Base-by-base conservation (phyloP, 2,797 vertebrate genomes). In the Karalla daura region DNA sequence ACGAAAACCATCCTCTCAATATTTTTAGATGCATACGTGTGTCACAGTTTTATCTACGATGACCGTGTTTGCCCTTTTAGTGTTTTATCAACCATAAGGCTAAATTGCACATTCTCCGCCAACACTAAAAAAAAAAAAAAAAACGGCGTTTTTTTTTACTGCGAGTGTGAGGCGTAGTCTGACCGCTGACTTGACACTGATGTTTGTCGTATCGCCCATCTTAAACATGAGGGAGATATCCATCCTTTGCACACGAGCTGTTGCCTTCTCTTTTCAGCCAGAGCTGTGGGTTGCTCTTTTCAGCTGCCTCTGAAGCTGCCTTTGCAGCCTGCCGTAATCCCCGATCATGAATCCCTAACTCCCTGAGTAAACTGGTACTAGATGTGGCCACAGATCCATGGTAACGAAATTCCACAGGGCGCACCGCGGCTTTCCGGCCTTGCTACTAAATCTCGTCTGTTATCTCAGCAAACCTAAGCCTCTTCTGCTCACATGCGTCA, bases 341-440 rank as follows among this genome's bases (percentile, higher is more conserved):
- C 77, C 35, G 45, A 82, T 84, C 80, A 81, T 79, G 80, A 84
- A 88, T 85, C 76, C 64, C 84, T 62, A 78, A 80, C 76, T 86
- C 84, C 70, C 79, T 81, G 63, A 89, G 78, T 87, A 84, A 86
- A 87, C 86, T 84, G 68, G 65, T 82, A 49, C 75, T 69, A 77
- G 80, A 88, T 84, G 74, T 82, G 78, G 67, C 70, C 75, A 66
- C 59, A 86, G 66, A 86, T 87, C 81, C 85, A 86, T 82, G 72
- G 84, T 76, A 84, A 78, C 66, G 8, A 65, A 82, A 82, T 87
- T 84, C 83, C 74, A 83, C 58, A 32, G 72, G 70, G 79, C 20
- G 25, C 27, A 71, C 51, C 39, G 62, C 58, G 78, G 67, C 65
- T 77, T 80, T 84, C 54, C 70, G 74, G 74, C 18, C 67, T 67